Conservation (phyloP, 2,797 vertebrate genomes). For the Sebastes baramenuke region DNA sequence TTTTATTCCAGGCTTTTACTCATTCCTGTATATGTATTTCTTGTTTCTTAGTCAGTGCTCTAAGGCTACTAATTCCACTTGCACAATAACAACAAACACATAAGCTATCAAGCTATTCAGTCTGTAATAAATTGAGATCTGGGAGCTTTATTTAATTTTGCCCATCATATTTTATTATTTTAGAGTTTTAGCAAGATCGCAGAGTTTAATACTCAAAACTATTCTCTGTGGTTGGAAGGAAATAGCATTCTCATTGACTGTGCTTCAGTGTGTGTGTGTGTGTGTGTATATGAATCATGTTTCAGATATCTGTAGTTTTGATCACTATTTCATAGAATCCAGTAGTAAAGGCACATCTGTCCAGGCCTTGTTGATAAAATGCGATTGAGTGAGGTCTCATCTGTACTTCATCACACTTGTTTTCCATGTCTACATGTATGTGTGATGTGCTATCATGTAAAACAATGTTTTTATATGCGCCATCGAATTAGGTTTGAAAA, state of each 20-base stretch:
- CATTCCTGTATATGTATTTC: conserved; percentile 39
- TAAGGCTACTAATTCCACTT: conserved; percentile 61
- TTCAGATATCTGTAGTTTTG: conserved; percentile 24
- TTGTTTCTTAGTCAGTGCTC: conserved; percentile 24
- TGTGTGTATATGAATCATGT: conserved; percentile 18
- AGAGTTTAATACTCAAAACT: conserved; percentile 9
- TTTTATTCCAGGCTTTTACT: conserved; percentile 24
- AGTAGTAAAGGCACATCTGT: conserved; percentile 20
- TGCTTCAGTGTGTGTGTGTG: conserved; percentile 1
- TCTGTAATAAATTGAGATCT: conserved; percentile 40
- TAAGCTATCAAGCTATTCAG: conserved; percentile 68
- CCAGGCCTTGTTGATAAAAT: background rate
- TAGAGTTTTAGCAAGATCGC: conserved; percentile 3
- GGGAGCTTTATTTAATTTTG: conserved; percentile 54
- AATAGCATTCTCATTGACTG: background rate
- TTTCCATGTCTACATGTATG: conserved; percentile 4
- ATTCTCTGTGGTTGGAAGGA: conserved; percentile 14
- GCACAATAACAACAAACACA: conserved; percentile 67
- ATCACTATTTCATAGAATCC: conserved; percentile 16
- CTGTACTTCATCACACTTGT: conserved; percentile 31
- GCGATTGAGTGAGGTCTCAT: conserved; percentile 12
- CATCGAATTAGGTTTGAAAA: conserved; percentile 42
- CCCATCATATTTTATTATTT: conserved; percentile 21
- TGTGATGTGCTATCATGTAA: conserved; percentile 50
- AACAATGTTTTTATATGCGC: conserved; percentile 34